phyloP scores from a whole-genome alignment of 2,797 vertebrate species.

The Pseudotriccus pelzelni region DNA sequence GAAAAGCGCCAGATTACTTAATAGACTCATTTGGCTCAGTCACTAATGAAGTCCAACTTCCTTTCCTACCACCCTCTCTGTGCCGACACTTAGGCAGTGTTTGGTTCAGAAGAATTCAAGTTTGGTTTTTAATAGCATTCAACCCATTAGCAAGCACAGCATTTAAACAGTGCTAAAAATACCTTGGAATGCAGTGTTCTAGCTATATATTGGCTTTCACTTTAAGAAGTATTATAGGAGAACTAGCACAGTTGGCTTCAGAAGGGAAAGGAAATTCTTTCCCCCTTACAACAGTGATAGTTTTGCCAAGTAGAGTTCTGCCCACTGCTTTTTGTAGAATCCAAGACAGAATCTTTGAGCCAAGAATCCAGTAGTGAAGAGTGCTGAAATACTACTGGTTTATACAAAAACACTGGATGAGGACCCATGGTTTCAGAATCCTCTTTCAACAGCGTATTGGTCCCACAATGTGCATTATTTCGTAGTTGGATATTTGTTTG shows the following conservation, averaged over 20 bases:
- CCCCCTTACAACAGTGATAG: neutral
- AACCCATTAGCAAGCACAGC: neutral
- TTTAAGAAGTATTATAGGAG: neutral
- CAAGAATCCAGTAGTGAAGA: neutral
- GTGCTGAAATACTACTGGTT: neutral
- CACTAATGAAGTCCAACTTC: neutral
- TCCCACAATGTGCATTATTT: neutral
- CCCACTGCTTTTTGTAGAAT: neutral
- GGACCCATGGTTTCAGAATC: neutral
- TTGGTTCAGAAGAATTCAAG: neutral
- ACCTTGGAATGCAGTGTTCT: neutral
- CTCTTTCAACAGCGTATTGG: neutral
- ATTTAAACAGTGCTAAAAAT: neutral
- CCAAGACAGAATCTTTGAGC: neutral
- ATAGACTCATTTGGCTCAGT: neutral
- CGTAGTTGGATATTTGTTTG: neutral
- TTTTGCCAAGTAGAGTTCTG: constrained; percentile 35
- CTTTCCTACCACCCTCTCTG: neutral
- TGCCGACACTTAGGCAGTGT: neutral
- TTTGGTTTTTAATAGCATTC: neutral
- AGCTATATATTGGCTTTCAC: neutral
- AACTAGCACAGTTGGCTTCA: neutral
- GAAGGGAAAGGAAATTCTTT: constrained; percentile 51
- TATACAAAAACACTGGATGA: neutral
- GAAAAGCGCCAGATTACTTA: neutral